These are phyloP conservation scores for Trichonephila clavipes DNA, from an alignment of 1,140 invertebrate species.

Conservation along the genomic window DNA sequence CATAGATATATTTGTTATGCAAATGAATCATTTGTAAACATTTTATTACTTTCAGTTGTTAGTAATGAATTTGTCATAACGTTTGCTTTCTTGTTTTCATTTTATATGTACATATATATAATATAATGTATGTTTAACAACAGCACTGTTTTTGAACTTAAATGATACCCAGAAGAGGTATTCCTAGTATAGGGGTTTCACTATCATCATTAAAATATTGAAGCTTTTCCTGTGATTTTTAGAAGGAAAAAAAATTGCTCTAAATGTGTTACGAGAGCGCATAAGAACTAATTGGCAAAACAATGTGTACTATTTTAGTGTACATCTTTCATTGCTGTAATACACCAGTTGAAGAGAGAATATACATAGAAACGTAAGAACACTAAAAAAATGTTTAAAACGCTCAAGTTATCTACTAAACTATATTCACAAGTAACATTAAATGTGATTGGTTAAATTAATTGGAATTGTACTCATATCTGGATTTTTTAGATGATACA, in stretches of 20 bases:
- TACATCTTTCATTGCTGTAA: constrained; percentile 56
- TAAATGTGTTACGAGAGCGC: constrained; percentile 64
- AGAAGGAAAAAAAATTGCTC: constrained; percentile 65
- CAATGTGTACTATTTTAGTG: constrained; percentile 60
- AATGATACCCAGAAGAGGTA: constrained; percentile 71
- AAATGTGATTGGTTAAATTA: no score
- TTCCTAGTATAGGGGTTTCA: constrained; percentile 76
- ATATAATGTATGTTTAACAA: constrained; percentile 76
- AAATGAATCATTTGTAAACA: constrained; percentile 26
- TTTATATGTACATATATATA: constrained; percentile 73
- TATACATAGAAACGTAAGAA: constrained; percentile 25
- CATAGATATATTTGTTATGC: constrained; percentile 50
- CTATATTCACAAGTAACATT: no score
- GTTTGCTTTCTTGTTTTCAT: constrained; percentile 70
- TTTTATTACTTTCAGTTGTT: constrained; percentile 58
- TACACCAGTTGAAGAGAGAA: constrained; percentile 41
- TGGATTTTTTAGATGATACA: no score
- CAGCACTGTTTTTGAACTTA: constrained; percentile 73
- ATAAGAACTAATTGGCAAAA: constrained; percentile 57
- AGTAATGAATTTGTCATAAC: constrained; percentile 59
- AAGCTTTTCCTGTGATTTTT: constrained; percentile 76
- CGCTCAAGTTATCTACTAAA: no score
- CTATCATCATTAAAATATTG: constrained; percentile 75
- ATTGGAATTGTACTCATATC: no score
- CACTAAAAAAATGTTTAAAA: not conserved